phyloP scores from a whole-genome alignment of 2,888 invertebrate species.

The Agapetus fuscipes region DNA sequence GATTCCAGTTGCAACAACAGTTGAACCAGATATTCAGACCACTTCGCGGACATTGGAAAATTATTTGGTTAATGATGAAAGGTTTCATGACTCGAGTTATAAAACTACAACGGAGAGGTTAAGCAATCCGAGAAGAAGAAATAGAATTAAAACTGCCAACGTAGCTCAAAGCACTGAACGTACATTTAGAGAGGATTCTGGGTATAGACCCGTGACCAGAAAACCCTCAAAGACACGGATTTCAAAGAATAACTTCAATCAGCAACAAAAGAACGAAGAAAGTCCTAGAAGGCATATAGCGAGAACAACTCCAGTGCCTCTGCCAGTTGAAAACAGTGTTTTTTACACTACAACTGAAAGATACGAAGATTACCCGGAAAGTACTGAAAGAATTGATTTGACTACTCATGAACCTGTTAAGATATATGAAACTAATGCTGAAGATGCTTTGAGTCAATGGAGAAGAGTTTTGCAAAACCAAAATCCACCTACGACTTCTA shows the following conservation, averaged over 20 bases:
- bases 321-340: not conserved
- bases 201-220: not conserved
- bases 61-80: not conserved
- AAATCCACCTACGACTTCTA: slow-evolving; percentile 1
- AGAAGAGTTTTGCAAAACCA: slow-evolving; percentile 6
- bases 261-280: not conserved
- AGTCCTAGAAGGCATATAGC: not conserved
- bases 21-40: not conserved
- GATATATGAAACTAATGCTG: not conserved
- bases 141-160: slow-evolving; percentile 1
- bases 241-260: not conserved
- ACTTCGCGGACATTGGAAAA: not conserved
- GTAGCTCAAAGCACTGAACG: not conserved
- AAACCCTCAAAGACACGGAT: not conserved
- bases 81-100: not conserved
- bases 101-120: not conserved
- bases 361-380: not conserved
- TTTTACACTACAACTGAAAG: not conserved
- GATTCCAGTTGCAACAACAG: slow-evolving; percentile 3
- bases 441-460: slow-evolving; percentile 8
- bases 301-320: not conserved
- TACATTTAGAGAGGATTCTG: not conserved
- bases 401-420: not conserved
- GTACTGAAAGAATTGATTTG: not conserved
- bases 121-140: not conserved